Conservation (phyloP, 2,113 vertebrate genomes). For the Oryzias woworae region DNA sequence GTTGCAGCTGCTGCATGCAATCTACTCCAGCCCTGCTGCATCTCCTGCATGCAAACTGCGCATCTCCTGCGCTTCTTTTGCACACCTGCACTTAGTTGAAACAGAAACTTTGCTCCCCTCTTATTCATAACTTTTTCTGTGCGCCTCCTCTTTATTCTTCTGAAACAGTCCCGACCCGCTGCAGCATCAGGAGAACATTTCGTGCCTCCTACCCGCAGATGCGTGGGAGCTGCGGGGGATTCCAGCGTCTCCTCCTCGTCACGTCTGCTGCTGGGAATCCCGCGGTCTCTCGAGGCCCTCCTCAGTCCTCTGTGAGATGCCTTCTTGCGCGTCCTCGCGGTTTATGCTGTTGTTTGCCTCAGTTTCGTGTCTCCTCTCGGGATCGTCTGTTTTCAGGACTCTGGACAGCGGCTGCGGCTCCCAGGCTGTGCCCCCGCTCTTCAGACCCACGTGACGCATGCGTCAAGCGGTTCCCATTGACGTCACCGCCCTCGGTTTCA, state of each 20-base stretch:
- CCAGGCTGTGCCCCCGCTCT: conserved; percentile 37
- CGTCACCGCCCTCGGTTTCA: conserved; percentile 62
- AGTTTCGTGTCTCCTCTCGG: neutral
- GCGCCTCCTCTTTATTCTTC: neutral
- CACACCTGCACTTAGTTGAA: too few species aligned
- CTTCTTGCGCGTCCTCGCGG: neutral
- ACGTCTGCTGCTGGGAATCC: conserved; percentile 19
- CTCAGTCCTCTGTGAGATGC: neutral
- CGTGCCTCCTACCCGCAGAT: neutral
- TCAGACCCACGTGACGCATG: conserved; percentile 48
- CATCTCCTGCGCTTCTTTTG: too few species aligned
- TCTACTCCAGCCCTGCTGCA: too few species aligned
- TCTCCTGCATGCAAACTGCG: too few species aligned
- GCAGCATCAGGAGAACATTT: neutral
- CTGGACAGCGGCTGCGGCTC: conserved; percentile 34
- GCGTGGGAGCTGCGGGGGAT: conserved; percentile 30
- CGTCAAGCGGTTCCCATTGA: conserved; percentile 68
- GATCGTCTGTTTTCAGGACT: conserved; percentile 38
- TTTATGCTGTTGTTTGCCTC: neutral
- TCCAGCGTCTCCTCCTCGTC: conserved; percentile 32
- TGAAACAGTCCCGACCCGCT: neutral
- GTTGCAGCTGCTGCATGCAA: too few species aligned
- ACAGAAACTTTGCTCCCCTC: too few species aligned
- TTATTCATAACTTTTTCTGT: too few species aligned
- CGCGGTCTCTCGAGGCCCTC: conserved; percentile 5